phyloP scores from a whole-genome alignment of 2,888 invertebrate species.

The Platycheirus albimanus region DNA sequence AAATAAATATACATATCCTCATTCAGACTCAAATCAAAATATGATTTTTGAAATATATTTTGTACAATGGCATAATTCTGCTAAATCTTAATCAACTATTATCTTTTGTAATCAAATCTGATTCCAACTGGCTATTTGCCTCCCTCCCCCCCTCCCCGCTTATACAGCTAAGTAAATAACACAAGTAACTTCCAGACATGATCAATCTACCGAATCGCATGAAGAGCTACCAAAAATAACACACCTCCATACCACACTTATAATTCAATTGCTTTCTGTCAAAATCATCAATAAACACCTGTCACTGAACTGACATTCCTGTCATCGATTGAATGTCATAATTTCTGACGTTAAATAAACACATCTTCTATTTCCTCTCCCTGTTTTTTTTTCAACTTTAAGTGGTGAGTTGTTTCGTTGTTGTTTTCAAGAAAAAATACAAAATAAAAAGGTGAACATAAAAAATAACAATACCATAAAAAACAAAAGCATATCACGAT shows the following conservation, averaged over 20 bases:
- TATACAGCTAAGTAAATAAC: too few relatives aligned
- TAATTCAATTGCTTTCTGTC: constrained; percentile 53
- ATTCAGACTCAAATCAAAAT: too few relatives aligned
- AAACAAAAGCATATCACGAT: constrained; percentile 47
- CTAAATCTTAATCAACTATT: too few relatives aligned
- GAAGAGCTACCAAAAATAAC: neutral
- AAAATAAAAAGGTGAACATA: neutral
- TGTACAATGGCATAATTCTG: too few relatives aligned
- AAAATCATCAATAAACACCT: constrained; percentile 64
- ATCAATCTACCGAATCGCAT: too few relatives aligned
- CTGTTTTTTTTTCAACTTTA: neutral
- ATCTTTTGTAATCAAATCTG: too few relatives aligned
- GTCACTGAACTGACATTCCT: constrained; percentile 52
- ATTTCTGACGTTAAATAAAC: constrained; percentile 53
- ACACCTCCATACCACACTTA: neutral
- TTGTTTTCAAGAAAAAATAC: neutral
- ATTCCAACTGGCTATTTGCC: too few relatives aligned
- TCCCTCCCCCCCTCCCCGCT: too few relatives aligned
- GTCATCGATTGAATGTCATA: constrained; percentile 65
- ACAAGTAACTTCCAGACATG: too few relatives aligned
- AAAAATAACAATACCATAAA: constrained; percentile 23
- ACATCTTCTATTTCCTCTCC: neutral
- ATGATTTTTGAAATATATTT: too few relatives aligned
- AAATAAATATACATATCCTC: too few relatives aligned
- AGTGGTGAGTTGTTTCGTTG: neutral